Base-by-base conservation (phyloP, 2,113 vertebrate genomes). In the Petroica traversi region DNA sequence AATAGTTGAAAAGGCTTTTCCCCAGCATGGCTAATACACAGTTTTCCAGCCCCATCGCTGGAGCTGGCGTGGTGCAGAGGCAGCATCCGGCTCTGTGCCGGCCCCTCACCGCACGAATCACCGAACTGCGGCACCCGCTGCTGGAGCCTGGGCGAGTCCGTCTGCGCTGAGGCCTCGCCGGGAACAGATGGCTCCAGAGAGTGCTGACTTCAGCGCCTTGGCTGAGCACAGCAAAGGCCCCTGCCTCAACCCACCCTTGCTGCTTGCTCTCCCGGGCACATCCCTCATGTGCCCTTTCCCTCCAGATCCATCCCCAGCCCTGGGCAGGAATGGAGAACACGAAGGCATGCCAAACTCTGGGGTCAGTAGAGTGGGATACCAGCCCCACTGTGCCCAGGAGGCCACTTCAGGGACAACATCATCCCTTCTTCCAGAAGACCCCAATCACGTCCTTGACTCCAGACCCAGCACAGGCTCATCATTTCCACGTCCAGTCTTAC, bases 171-270 rank as follows among this genome's bases (percentile, higher is more conserved):
- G 91, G 54, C 86, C 81, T 86, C 2, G 7, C 43, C 1, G 84
- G 80, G 93, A 97, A 59, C 97, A 97, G 97, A 97, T 96, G 97
- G 96, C 93, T 80, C 73, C 1, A 1, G 75, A 45, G 75, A 81
- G 62, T n/a, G 92, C 95, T 96, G 94, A 93, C 77, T 46, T 88
- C 92, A 93, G 94, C 40, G 18, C 68, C 83, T 59, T 59, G 91
- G 78, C 95, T 59, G 52, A 64, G 80, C 71, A 3, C 71, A 10
- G 76, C 54, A 10, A 7, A 26, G 12, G 87, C 38, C 91, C 64
- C 63, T 33, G 67, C 8, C 3, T 5, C 55, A 19, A 2, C 71
- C 76, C 49, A 46, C 64, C 46, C 13, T 43, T 4, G 0, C 26
- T 7, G 2, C 61, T 23, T 8, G 40, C 68, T 72, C 48, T 66